Conservation (phyloP, 2,888 invertebrate genomes). For the Crocallis elinguaria region DNA sequence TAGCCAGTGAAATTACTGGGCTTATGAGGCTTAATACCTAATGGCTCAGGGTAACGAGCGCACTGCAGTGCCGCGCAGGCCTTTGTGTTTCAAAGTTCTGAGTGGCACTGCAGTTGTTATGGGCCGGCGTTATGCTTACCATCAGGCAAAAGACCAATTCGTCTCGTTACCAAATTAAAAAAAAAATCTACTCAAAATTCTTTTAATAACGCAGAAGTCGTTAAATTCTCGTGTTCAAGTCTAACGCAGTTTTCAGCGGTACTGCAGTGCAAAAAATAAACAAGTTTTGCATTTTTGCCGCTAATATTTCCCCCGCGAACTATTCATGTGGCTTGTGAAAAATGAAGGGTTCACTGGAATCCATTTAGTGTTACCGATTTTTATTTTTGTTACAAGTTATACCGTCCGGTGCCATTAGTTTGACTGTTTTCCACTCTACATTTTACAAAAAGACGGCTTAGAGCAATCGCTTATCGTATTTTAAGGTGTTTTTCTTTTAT, state of each 20-base stretch:
- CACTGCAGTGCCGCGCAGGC: too few species aligned
- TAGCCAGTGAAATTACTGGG: too few species aligned
- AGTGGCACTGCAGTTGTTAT: too few species aligned
- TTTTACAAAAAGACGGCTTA: too few species aligned
- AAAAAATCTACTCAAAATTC: not conserved
- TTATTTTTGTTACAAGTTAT: not conserved
- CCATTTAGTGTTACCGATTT: conserved; percentile 13
- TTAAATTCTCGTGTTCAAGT: conserved; percentile 1
- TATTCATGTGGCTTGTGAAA: conserved; percentile 74
- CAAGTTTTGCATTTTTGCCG: conserved; percentile 62
- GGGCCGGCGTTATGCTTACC: not conserved
- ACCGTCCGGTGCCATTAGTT: too few species aligned
- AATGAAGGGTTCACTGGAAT: conserved; percentile 56
- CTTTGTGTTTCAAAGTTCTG: too few species aligned
- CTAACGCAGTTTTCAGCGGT: conserved; percentile 12
- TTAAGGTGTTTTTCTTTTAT: too few species aligned
- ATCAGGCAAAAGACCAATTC: not conserved
- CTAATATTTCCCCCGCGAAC: conserved; percentile 76
- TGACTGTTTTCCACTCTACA: too few species aligned
- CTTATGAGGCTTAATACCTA: too few species aligned
- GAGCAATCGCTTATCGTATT: too few species aligned
- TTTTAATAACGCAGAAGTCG: not conserved
- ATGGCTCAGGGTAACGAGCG: too few species aligned
- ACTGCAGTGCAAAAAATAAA: conserved; percentile 22
- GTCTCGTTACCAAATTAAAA: not conserved